Evolutionary conservation across 2,888 invertebrate genomes (phyloP), one percentile per base, ranked within the genome.

Genomic region (Nysson spinosus): DNA sequence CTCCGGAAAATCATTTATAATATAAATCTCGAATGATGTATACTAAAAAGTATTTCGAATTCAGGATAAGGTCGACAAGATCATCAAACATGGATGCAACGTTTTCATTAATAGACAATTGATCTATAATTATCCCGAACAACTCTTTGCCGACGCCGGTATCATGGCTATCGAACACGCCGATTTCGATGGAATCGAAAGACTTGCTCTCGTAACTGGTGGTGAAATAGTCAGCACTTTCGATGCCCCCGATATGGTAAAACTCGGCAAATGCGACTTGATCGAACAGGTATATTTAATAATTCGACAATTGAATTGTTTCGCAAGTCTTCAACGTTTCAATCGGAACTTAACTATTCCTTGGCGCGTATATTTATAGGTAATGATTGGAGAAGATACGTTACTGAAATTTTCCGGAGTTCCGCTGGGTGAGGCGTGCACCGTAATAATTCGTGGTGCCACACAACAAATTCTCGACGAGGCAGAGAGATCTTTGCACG

Each of bases 121-220:
- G 74, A 99, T 99, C 88, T 99, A 99, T 90, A 99, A 99, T 88
- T 99, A 99, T 87, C 99, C 99, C 0, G 99, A 99, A 88, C 99
- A 99, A 88, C 88, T 99, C 78, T 99, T 99, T 88, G 97, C 99
- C 30, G 99, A 99, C 89, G 96, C 97, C 37, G 95, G 96, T 42
- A 92, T 99, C 5, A 99, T 99, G 99, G 98, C 99, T 0, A 99
- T 99, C 77, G 99, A 99, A 85, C 99, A 99, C 87, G 99, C 99
- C 2, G 99, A 99, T 87, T 99, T 99, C 86, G 99, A 99, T 87
- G 99, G 99, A 47, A 98, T 99, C 81, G 99, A 99, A 87, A 91
- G 99, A 65, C 89, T 99, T 58, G 98, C 99, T 19, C 91, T 99
- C 17, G 99, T 99, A 9, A 97, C 98, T 67, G 99, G 97, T 51